Conservation (phyloP, 2,113 vertebrate genomes). For the Camelus dromedarius region DNA sequence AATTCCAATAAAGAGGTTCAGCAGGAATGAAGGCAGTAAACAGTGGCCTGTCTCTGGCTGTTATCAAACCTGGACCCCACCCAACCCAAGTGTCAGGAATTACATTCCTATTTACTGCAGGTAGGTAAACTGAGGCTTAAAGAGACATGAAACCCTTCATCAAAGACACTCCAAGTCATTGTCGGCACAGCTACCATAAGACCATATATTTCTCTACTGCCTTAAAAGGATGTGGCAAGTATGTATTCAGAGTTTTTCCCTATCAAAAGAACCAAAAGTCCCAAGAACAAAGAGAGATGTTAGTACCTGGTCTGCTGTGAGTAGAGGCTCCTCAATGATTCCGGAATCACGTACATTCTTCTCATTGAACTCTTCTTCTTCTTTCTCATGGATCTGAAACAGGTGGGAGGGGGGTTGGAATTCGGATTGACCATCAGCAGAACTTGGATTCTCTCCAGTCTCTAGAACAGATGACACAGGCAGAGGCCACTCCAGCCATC, state of each 20-base stretch:
- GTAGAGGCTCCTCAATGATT: constrained; percentile 93
- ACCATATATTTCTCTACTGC: background rate
- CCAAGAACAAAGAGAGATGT: background rate
- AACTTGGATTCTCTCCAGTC: background rate
- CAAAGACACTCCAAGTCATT: background rate
- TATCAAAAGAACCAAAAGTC: background rate
- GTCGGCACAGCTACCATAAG: background rate
- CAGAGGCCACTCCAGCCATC: background rate
- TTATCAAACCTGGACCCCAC: background rate
- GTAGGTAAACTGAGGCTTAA: background rate
- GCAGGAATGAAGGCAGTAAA: background rate
- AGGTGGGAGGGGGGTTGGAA: background rate
- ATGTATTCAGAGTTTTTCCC: background rate
- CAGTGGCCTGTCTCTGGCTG: fast-evolving
- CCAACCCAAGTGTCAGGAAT: background rate
- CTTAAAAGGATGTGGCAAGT: background rate
- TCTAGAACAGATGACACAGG: background rate
- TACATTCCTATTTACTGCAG: background rate
- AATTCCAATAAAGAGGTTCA: background rate
- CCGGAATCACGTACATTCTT: constrained; percentile 94
- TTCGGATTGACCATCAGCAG: background rate
- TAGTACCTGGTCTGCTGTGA: constrained; percentile 94
- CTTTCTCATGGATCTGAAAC: constrained; percentile 93
- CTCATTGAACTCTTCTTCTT: constrained; percentile 96
- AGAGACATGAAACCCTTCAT: constrained; percentile 11